Evolutionary conservation across 2,888 invertebrate genomes (phyloP).

Genomic region (Zelleria hepariella): DNA sequence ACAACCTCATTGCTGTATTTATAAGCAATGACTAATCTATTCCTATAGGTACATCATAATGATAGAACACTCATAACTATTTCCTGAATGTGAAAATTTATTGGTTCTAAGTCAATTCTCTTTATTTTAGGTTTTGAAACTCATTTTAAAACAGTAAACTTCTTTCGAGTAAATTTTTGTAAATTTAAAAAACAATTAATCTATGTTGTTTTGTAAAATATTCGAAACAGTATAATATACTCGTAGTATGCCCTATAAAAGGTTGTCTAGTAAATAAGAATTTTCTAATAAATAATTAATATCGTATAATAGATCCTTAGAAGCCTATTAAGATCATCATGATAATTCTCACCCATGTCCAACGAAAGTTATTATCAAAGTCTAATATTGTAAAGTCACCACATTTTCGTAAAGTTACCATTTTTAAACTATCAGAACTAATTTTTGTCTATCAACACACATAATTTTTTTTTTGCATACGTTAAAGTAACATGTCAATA

Average conservation of each 20-base stretch:
- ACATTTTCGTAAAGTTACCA: conserved; percentile 8
- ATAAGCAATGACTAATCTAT: conserved; percentile 47
- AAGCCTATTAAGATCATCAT: too few species aligned
- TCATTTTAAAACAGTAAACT: too few species aligned
- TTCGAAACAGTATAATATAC: too few species aligned
- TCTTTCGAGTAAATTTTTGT: too few species aligned
- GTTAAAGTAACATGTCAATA: too few species aligned
- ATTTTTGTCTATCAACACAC: background rate
- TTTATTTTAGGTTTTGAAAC: too few species aligned
- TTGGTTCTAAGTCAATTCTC: background rate
- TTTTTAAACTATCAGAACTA: background rate
- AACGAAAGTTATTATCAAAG: conserved; percentile 19
- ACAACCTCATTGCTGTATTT: conserved; percentile 39
- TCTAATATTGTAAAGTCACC: conserved; percentile 6
- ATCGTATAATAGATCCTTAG: background rate
- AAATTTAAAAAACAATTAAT: too few species aligned
- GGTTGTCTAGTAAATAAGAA: too few species aligned
- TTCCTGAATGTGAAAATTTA: background rate
- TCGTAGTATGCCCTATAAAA: too few species aligned
- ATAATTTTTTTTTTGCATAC: too few species aligned
- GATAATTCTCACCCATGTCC: conserved; percentile 71
- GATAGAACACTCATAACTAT: background rate
- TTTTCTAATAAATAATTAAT: too few species aligned
- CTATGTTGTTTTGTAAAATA: too few species aligned
- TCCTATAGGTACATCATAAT: conserved; percentile 12